Percentiles rank a stretch among this genome's conserved stretches.
Conservation (phyloP, 2,797 vertebrate genomes). For the Ctenopoma multispine region DNA sequence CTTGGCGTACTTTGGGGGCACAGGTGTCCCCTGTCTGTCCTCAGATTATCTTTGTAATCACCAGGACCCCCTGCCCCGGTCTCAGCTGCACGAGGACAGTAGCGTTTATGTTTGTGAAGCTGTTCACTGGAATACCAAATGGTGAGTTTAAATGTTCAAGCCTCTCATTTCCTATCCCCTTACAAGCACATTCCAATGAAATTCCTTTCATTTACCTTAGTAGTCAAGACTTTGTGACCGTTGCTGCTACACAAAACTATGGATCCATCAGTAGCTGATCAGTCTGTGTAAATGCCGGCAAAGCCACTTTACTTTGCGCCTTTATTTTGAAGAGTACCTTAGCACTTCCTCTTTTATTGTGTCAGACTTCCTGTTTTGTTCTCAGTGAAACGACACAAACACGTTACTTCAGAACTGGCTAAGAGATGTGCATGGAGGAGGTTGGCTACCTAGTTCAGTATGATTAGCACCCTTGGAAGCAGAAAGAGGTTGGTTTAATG, state of each 20-base stretch:
- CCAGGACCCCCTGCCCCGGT: constrained; percentile 59
- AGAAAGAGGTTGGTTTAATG: no score
- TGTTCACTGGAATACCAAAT: constrained; percentile 72
- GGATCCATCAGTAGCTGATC: not conserved
- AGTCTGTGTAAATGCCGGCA: no score
- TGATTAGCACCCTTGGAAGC: no score
- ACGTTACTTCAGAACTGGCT: no score
- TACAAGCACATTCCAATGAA: constrained; percentile 50
- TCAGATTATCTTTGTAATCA: constrained; percentile 85
- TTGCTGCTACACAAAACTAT: not conserved
- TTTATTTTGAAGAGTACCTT: no score
- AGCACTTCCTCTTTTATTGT: no score
- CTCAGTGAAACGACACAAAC: no score
- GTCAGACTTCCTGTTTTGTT: no score
- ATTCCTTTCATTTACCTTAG: constrained; percentile 40
- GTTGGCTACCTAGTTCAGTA: no score
- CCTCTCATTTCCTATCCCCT: constrained; percentile 31
- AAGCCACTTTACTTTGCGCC: no score
- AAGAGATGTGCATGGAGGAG: no score
- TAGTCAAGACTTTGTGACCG: constrained; percentile 10
- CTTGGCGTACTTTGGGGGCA: constrained; percentile 73
- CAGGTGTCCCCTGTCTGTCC: constrained; percentile 87
- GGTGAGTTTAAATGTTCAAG: constrained; percentile 54
- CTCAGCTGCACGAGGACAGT: constrained; percentile 45
- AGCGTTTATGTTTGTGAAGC: constrained; percentile 76